Conservation (phyloP, 1,140 invertebrate genomes). For the Bombus confusus region DNA sequence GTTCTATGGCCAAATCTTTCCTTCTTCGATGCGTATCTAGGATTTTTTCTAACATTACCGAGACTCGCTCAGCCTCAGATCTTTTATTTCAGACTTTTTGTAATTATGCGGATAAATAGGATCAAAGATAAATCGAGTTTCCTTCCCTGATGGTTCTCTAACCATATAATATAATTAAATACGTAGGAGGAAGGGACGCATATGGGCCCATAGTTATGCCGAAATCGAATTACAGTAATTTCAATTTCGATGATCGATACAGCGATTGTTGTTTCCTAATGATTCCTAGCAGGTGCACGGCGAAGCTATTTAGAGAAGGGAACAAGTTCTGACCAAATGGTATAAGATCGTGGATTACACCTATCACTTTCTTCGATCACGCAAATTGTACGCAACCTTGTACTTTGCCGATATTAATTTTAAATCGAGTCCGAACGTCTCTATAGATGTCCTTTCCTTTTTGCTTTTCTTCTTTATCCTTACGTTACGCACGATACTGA, state of each 20-base stretch:
- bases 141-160: too few species aligned
- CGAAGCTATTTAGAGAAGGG: too few species aligned
- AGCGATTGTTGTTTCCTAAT: slow-evolving; percentile 41
- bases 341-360: background rate
- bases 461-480: background rate
- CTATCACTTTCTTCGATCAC: slow-evolving; percentile 21
- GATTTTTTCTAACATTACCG: too few species aligned
- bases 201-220: background rate
- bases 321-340: background rate
- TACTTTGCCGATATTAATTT: background rate
- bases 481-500: background rate
- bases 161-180: too few species aligned
- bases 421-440: background rate
- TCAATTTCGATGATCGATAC: slow-evolving; percentile 36
- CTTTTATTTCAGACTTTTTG: too few species aligned
- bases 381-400: background rate
- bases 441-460: background rate
- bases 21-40: too few species aligned
- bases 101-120: too few species aligned
- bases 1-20: too few species aligned
- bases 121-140: too few species aligned
- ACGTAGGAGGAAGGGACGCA: background rate
- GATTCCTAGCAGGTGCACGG: slow-evolving; percentile 21
- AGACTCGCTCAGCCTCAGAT: too few species aligned
- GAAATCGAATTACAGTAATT: slow-evolving; percentile 31